Base-by-base conservation (phyloP, 2,113 vertebrate species). In the Apus apus region DNA sequence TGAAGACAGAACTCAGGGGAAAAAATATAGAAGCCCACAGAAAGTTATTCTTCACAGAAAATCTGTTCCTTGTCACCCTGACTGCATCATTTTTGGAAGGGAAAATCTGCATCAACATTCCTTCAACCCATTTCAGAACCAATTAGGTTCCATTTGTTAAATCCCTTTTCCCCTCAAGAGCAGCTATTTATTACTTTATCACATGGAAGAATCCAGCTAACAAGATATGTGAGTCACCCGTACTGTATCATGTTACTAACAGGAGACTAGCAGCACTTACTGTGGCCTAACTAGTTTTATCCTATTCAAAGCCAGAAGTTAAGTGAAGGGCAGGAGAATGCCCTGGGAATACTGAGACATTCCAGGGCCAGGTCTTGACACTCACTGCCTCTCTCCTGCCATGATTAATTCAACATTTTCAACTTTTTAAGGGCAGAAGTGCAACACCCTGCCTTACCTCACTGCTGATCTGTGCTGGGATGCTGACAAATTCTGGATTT, bases 401-500 rank as follows among this genome's bases (percentile, higher is more conserved):
- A 16, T 2, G n/a, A 75, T 43, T 58, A 60, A 51, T 40, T 70
- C 15, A 60, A 32, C 8, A 16, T 70, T 87, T 92, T 43, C 18
- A 67, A 11, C 25, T 50, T 75, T 11, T 36, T 51, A 34, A 79
- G 8, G 36, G 45, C 54, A 14, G 32, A 58, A 72, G 16, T 20
- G 36, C 27, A 79, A n/a, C 48, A 19, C n/a, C n/a, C n/a, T 64
- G 56, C 95, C 84, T 92, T 97, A 99, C 99, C 99, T 99, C 99
- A 5, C 98, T 97, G 96, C 99, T 99, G 96, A 99, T 99, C 97
- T 99, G 99, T 30, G 99, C 99, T 6, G 99, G 99, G 87, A 99
- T 98, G 93, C 99, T 99, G 72, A 99, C 99, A 96, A 99, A 99
- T 88, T 99, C 99, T 0, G 99, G 99, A 96, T 99, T 99, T 46